Evolutionary conservation across 2,797 vertebrate genomes (phyloP).

Genomic region (Lepilemur ruficaudatus): DNA sequence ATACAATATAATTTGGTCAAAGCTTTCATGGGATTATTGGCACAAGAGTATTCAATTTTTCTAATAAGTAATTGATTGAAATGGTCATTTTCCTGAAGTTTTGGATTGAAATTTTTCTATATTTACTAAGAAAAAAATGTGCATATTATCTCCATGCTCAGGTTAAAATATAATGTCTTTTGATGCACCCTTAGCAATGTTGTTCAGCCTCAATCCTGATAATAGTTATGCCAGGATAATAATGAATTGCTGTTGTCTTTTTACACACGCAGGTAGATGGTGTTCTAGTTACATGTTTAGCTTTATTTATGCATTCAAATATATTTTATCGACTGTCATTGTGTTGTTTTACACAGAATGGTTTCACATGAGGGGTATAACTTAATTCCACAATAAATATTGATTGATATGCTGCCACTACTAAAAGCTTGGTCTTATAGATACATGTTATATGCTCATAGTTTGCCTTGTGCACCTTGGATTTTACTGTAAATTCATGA

Average conservation of each 20-base stretch:
- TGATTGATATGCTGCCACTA: neutral
- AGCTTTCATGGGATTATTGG: neutral
- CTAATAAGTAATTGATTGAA: neutral
- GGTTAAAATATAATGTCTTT: neutral
- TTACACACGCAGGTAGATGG: neutral
- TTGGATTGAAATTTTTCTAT: neutral
- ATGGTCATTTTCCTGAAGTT: neutral
- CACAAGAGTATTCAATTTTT: neutral
- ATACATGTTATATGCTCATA: neutral
- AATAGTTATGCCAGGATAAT: neutral
- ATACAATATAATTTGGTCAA: neutral
- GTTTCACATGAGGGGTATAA: neutral
- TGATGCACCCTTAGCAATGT: neutral
- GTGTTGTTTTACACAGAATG: neutral
- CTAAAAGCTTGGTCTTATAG: neutral
- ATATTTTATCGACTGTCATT: neutral
- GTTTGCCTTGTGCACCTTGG: neutral
- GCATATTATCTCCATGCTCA: neutral
- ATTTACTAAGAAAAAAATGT: neutral
- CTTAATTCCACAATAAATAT: slow-evolving; percentile 28
- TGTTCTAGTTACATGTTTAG: neutral
- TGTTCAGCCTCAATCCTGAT: neutral
- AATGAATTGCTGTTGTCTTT: neutral
- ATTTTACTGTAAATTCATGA: neutral
- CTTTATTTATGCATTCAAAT: neutral